phyloP scores from a whole-genome alignment of 2,888 invertebrate genomes.

The Mythimna lalbum region DNA sequence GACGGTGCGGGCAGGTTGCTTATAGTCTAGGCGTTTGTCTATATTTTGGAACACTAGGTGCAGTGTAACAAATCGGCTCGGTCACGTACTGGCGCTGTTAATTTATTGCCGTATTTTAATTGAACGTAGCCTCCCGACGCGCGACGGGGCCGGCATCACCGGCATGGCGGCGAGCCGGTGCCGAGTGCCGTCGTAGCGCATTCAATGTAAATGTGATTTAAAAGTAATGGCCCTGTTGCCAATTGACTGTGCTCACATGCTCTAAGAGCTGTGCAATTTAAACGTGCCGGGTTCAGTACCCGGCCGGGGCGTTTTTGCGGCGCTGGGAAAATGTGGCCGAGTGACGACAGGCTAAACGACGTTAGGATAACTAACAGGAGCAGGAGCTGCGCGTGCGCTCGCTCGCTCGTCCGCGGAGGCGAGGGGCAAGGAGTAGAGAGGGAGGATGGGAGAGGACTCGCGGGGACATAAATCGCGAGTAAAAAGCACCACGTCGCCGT shows the following conservation, averaged over 20 bases:
- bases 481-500: slow-evolving; percentile 80
- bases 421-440: slow-evolving; percentile 20
- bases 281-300: slow-evolving; percentile 62
- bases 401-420: slow-evolving; percentile 29
- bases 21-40: neutral
- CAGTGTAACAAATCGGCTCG: slow-evolving; percentile 48
- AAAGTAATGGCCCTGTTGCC: slow-evolving; percentile 83
- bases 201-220: slow-evolving; percentile 88
- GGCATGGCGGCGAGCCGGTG: slow-evolving; percentile 43
- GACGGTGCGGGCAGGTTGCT: neutral
- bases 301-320: slow-evolving; percentile 59
- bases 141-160: too few species aligned
- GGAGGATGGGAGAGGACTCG: slow-evolving; percentile 47
- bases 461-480: slow-evolving; percentile 81
- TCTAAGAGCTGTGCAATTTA: slow-evolving; percentile 63
- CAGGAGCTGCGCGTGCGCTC: slow-evolving; percentile 61
- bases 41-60: neutral
- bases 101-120: slow-evolving; percentile 88
- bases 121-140: slow-evolving; percentile 78
- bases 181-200: slow-evolving; percentile 75
- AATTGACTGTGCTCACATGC: slow-evolving; percentile 70
- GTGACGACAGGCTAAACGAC: slow-evolving; percentile 56
- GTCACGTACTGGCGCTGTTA: slow-evolving; percentile 73
- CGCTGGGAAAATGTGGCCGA: slow-evolving; percentile 55
- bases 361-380: slow-evolving; percentile 55